Evolutionary conservation across 2,888 invertebrate species (phyloP).

Genomic region (Drosophila longiperda): DNA sequence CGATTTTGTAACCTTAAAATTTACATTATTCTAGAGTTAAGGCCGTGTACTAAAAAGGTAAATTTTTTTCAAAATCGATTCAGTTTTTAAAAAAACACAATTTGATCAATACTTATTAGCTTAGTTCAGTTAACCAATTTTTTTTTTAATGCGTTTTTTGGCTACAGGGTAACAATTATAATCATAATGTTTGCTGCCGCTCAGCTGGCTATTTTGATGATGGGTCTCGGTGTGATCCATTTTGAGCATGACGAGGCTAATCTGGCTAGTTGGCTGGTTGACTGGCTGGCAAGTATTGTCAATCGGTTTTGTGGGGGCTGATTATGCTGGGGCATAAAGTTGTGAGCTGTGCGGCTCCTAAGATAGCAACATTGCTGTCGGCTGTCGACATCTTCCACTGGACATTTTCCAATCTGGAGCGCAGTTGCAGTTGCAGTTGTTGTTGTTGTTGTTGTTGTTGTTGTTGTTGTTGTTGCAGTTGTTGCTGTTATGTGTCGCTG

Average conservation of each 20-base stretch:
- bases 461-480: constrained; percentile 41
- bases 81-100: background rate
- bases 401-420: constrained; percentile 72
- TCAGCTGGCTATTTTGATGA: constrained; percentile 39
- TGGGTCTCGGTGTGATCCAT: constrained; percentile 60
- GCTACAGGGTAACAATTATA: constrained; percentile 27
- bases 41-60: background rate
- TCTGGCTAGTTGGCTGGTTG: constrained; percentile 21
- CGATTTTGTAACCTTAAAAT: background rate
- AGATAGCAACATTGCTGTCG: constrained; percentile 47
- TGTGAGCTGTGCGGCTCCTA: constrained; percentile 35
- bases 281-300: constrained; percentile 45
- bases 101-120: background rate
- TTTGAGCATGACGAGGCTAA: constrained; percentile 59
- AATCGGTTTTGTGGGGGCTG: constrained; percentile 58
- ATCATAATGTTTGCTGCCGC: constrained; percentile 25
- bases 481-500: constrained; percentile 69
- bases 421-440: constrained; percentile 37
- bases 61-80: background rate
- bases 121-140: background rate
- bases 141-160: background rate
- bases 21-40: background rate
- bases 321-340: constrained; percentile 39
- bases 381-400: constrained; percentile 71
- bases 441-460: background rate